Evolutionary conservation across 2,888 invertebrate genomes (phyloP).

Genomic region (Spicauda simplicius): DNA sequence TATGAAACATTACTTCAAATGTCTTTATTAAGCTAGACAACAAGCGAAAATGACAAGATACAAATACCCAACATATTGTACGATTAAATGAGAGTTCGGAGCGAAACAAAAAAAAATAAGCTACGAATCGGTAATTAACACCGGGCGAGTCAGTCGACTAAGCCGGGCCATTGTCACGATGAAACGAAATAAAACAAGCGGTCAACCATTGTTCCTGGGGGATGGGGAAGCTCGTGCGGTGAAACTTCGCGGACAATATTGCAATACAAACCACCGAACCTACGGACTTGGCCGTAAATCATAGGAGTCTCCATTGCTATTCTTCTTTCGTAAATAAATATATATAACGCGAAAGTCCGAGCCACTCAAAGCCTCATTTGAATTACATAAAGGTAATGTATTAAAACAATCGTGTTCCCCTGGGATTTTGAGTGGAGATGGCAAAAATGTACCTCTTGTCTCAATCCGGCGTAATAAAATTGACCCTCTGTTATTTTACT

Average conservation of each 20-base stretch:
- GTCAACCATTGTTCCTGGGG: constrained; percentile 48
- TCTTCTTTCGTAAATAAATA: constrained; percentile 68
- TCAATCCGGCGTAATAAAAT: constrained; percentile 15
- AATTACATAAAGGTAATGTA: constrained; percentile 48
- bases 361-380: no score
- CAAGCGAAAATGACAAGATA: background rate
- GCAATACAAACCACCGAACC: constrained; percentile 54
- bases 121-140: constrained; percentile 64
- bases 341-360: constrained; percentile 47
- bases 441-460: no score
- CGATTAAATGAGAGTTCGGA: constrained; percentile 6
- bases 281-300: constrained; percentile 56
- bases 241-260: constrained; percentile 62
- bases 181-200: constrained; percentile 63
- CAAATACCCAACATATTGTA: background rate
- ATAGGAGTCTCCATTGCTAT: constrained; percentile 63
- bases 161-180: constrained; percentile 55
- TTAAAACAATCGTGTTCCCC: constrained; percentile 62
- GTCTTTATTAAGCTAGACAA: no score
- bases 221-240: constrained; percentile 45
- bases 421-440: constrained; percentile 35
- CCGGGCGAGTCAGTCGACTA: constrained; percentile 52
- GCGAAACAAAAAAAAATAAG: constrained; percentile 44
- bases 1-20: no score
- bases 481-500: constrained; percentile 10